These are phyloP conservation scores for Myotis daubentonii DNA, from an alignment of 2,797 vertebrate species.

Conservation along the genomic window DNA sequence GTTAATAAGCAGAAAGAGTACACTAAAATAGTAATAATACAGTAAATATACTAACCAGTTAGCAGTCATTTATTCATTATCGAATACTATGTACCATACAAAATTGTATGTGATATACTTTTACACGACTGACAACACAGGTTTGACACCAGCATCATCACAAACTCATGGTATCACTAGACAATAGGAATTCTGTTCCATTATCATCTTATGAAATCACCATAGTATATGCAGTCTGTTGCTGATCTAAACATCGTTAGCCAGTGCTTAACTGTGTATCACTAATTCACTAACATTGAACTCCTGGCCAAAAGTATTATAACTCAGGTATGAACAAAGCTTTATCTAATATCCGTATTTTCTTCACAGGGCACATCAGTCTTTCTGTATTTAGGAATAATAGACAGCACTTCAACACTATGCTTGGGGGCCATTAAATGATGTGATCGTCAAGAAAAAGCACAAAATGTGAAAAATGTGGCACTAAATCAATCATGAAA, in stretches of 20 bases:
- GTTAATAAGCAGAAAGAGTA: not conserved
- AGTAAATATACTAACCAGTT: not conserved
- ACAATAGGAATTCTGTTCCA: not conserved
- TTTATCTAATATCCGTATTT: not conserved
- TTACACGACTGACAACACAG: not conserved
- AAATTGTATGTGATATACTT: not conserved
- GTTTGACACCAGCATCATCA: not conserved
- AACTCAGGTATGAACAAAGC: not conserved
- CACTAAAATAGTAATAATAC: not conserved
- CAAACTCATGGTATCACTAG: not conserved
- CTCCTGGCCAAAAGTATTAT: not conserved
- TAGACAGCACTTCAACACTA: not conserved
- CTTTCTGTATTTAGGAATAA: not conserved
- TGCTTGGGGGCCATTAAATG: not conserved
- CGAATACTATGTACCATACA: not conserved
- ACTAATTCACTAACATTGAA: not conserved
- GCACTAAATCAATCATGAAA: not conserved
- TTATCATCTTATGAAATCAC: not conserved
- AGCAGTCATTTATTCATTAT: not conserved
- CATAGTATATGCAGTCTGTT: not conserved
- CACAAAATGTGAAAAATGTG: not conserved
- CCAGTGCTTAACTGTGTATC: not conserved
- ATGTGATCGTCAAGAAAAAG: not conserved
- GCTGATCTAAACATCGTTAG: not conserved
- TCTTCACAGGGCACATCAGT: not conserved